phyloP scores from a whole-genome alignment of 2,797 vertebrate species.

The Schizopygopsis pylzovi region DNA sequence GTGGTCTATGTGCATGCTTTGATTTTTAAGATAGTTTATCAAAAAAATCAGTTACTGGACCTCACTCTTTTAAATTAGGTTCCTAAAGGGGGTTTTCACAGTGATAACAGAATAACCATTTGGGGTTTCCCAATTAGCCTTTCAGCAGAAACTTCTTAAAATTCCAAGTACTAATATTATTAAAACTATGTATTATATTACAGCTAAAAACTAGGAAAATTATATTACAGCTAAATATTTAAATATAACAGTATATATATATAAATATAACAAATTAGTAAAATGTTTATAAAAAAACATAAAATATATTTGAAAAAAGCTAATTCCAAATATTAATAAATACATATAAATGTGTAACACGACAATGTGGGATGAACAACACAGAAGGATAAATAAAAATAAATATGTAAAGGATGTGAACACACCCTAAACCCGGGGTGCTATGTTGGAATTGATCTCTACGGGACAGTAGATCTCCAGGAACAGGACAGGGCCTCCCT shows the following conservation, averaged over 20 bases:
- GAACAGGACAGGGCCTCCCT: neutral
- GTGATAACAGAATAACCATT: neutral
- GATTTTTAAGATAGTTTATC: neutral
- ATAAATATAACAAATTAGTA: neutral
- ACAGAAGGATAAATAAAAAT: neutral
- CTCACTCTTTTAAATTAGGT: neutral
- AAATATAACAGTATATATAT: too few species aligned
- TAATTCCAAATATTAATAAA: neutral
- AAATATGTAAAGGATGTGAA: neutral
- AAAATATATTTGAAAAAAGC: neutral
- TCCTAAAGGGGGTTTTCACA: neutral
- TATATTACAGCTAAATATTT: neutral
- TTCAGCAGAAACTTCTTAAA: neutral
- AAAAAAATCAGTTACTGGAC: neutral
- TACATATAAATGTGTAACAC: neutral
- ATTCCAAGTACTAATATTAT: neutral
- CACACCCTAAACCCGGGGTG: neutral
- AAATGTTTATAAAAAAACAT: neutral
- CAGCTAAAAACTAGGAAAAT: neutral
- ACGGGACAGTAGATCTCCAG: too few species aligned
- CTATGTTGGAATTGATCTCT: neutral
- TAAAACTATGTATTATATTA: neutral
- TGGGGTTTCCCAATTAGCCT: neutral
- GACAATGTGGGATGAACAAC: neutral
- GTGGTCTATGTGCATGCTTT: constrained; percentile 12